Percentiles rank a stretch among this genome's conserved stretches.
Evolutionary conservation across 2,113 vertebrate genomes (phyloP).

Genomic region (Phoenicopterus ruber): DNA sequence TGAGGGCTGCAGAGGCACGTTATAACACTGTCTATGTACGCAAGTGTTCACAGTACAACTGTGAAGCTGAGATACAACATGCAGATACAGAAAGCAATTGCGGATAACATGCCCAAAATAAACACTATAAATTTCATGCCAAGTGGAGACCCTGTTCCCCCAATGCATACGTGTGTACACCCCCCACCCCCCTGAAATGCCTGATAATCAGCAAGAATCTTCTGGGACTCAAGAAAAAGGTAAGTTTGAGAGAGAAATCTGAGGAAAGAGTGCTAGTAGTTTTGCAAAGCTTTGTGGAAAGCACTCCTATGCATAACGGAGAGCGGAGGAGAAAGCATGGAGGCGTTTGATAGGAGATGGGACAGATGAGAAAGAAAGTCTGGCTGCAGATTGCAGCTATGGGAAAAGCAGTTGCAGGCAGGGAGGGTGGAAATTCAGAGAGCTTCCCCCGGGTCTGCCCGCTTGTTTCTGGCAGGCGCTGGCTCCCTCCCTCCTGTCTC

Average conservation of each 20-base stretch:
- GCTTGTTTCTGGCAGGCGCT: background rate
- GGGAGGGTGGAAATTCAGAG: background rate
- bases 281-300: background rate
- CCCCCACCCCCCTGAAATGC: too few species aligned
- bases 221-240: background rate
- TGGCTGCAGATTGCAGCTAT: background rate
- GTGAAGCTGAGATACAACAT: background rate
- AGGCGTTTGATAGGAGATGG: background rate
- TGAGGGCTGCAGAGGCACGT: background rate
- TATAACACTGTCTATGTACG: background rate
- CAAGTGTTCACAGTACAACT: background rate
- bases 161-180: fast-evolving
- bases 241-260: background rate
- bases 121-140: background rate
- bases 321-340: background rate
- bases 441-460: background rate
- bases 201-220: background rate
- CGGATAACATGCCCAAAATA: background rate
- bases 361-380: background rate
- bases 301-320: background rate
- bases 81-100: background rate
- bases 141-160: background rate
- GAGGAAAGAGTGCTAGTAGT: background rate
- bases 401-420: background rate
- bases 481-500: background rate